These are phyloP conservation scores for Pipistrellus nathusii DNA, from an alignment of 2,797 vertebrate genomes.

Conservation along the genomic window DNA sequence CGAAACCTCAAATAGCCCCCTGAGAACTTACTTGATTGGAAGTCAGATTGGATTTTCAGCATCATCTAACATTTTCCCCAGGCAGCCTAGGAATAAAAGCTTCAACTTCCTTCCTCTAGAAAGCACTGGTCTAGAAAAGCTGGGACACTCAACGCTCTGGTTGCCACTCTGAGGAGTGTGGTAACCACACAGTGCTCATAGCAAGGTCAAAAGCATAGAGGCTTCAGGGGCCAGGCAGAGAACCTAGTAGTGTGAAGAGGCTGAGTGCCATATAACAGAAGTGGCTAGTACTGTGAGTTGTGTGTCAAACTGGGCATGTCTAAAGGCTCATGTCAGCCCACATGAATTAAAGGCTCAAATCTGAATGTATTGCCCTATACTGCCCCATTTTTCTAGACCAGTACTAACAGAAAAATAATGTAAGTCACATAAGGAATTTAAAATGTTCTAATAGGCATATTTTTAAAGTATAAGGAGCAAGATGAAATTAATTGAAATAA, in stretches of 20 bases:
- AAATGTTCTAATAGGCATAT: background rate
- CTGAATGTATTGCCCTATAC: background rate
- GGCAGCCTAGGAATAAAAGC: background rate
- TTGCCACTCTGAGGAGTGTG: background rate
- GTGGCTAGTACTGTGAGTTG: background rate
- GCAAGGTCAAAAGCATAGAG: background rate
- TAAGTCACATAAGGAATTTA: background rate
- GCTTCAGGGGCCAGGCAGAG: background rate
- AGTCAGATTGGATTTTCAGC: background rate
- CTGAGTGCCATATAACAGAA: too few relatives aligned
- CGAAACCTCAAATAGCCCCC: background rate
- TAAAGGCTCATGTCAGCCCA: background rate
- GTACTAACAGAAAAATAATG: background rate
- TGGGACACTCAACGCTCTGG: background rate
- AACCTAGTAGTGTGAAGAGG: background rate
- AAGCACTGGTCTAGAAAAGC: background rate
- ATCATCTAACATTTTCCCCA: background rate
- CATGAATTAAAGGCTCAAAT: background rate
- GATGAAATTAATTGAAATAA: conserved; percentile 42
- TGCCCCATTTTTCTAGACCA: background rate
- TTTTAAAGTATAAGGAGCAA: conserved; percentile 20
- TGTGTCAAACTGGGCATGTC: background rate
- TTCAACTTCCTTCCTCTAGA: background rate
- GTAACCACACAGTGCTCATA: background rate
- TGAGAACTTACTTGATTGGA: background rate